A percentile compares a stretch with the other conserved stretches of the same genome.
Evolutionary conservation across 2,797 vertebrate species (phyloP).

Genomic region (Halcyon smyrnensis): DNA sequence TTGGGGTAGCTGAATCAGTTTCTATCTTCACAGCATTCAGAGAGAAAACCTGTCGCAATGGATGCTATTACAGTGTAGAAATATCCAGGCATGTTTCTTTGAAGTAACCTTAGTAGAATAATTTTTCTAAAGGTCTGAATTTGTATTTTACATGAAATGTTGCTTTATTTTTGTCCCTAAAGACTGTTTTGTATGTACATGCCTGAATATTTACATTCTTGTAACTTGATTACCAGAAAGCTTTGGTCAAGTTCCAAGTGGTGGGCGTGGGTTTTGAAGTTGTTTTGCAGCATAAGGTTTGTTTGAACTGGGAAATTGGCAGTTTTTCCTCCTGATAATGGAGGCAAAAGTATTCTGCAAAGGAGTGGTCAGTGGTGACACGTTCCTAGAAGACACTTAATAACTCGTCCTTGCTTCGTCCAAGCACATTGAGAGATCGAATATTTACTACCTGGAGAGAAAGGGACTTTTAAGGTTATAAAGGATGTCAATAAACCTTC

Average conservation of each 20-base stretch:
- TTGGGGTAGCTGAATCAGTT: neutral
- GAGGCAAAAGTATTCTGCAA: neutral
- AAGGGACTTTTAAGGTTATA: neutral
- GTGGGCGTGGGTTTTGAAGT: neutral
- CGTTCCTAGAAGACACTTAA: neutral
- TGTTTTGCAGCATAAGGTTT: neutral
- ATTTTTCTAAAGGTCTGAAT: neutral
- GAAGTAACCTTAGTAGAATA: neutral
- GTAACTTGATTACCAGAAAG: neutral
- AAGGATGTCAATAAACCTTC: neutral
- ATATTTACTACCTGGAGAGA: neutral
- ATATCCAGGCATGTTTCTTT: neutral
- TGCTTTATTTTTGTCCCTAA: neutral
- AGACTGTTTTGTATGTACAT: neutral
- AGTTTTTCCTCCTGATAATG: neutral
- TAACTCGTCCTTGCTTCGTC: neutral
- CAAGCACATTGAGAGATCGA: neutral
- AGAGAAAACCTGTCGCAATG: neutral
- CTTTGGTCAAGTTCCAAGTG: neutral
- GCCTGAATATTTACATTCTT: neutral
- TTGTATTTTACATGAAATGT: neutral
- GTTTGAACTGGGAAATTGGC: neutral
- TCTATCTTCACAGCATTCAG: neutral
- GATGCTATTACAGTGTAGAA: rapidly evolving
- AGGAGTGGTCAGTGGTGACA: neutral